Evolutionary conservation across 2,888 invertebrate genomes (phyloP), one percentile per base, ranked within the genome.

Genomic region (Nymphalis polychloros): DNA sequence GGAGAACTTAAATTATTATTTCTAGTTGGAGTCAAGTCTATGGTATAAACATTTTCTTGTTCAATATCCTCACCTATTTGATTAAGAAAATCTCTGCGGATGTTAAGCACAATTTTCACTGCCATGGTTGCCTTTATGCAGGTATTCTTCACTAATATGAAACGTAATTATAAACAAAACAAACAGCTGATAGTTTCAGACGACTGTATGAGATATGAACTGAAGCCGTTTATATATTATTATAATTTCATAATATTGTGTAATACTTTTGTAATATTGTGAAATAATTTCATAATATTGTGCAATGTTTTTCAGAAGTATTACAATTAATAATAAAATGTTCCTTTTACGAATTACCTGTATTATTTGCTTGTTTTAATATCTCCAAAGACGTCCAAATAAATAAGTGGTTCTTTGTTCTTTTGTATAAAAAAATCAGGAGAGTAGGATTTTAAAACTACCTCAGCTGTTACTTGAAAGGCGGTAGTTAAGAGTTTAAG

Each of bases 231-330:
- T 70, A 66, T 59, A 35, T 52, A 16, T 4, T 50, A 50, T n/a
- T 23, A 31, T 64, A 1, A 35, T 74, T 63, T 48, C 53, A 59
- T 31, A 67, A 67, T 50, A 50, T 76, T 67, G 31, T 65, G 74
- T 17, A 72, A 75, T 64, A 27, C 3, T 53, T 50, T 50, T 35
- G 8, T 35, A 62, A 41, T 13, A 10, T 41, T 41, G 41, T 13
- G 13, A 0, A 41, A 41, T 41, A 0, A 10, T 41, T 41, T 41
- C 13, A 13, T 1, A 41, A 13, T 41, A 13, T 41, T 41, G 13
- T 41, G 13, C 41, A 41, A 41, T 41, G 13, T 41, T 41, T 41
- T 2, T 13, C 13, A 41, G 13, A 4, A 41, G 13, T 41, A 41
- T 41, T 13, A 41, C 41, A 3, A 4, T 13, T 31, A 31, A 31